Percentiles rank a stretch among this genome's conserved stretches.
phyloP scores from a whole-genome alignment of 2,797 vertebrate genomes.

The Anomalospiza imberbis region DNA sequence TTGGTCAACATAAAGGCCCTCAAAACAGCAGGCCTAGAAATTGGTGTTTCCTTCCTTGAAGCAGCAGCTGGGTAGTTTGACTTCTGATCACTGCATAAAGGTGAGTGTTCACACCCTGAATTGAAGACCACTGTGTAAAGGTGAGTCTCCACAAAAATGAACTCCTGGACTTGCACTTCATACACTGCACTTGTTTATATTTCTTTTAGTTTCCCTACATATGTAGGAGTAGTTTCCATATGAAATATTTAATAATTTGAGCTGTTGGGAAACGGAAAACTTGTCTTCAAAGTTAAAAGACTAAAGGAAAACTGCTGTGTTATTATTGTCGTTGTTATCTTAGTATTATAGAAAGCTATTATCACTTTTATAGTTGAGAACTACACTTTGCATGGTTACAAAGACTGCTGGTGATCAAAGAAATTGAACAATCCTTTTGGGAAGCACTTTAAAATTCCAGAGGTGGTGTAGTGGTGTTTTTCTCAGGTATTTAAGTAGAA shows the following conservation, averaged over 20 bases:
- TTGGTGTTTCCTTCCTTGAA: slow-evolving; percentile 15
- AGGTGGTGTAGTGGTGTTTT: neutral
- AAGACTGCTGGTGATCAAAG: neutral
- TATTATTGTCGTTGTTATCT: neutral
- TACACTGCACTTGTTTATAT: neutral
- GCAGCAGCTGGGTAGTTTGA: slow-evolving; percentile 10
- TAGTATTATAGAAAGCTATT: neutral
- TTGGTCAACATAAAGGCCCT: neutral
- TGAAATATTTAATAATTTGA: neutral
- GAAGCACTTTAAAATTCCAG: neutral
- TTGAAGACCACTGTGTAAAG: neutral
- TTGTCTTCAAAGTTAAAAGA: neutral
- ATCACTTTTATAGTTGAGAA: neutral
- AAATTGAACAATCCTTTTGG: neutral
- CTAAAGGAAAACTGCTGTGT: neutral
- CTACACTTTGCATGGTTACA: neutral
- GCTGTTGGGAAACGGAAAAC: neutral
- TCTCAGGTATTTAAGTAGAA: neutral
- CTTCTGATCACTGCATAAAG: neutral
- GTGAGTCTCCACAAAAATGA: slow-evolving; percentile 21
- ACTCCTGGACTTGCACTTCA: neutral
- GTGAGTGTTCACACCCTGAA: neutral
- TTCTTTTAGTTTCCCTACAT: neutral
- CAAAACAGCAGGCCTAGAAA: neutral
- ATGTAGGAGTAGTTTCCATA: neutral